phyloP scores from a whole-genome alignment of 2,113 vertebrate species.

The Mus musculus region DNA sequence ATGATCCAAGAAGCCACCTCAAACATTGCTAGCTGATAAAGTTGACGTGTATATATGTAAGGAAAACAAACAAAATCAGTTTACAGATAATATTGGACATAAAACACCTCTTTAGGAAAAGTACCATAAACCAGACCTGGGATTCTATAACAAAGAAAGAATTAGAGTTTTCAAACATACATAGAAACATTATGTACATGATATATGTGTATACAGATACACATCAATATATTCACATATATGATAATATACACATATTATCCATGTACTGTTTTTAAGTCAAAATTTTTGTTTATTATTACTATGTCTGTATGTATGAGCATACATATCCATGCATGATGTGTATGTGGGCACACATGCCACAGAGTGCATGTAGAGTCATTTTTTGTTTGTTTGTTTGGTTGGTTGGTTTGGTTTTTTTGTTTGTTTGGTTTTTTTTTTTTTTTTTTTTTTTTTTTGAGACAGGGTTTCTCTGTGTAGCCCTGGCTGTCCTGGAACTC shows the following conservation, averaged over 20 bases:
- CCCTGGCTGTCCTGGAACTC: too few species aligned
- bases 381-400: too few species aligned
- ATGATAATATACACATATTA: background rate
- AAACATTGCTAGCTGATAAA: background rate
- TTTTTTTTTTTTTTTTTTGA: too few species aligned
- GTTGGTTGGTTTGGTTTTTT: too few species aligned
- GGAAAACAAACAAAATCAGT: background rate
- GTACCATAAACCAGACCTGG: background rate
- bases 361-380: background rate
- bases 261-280: background rate
- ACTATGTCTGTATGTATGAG: background rate
- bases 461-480: too few species aligned
- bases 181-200: background rate
- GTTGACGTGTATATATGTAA: background rate
- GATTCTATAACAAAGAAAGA: constrained; percentile 13
- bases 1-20: background rate
- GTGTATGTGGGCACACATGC: background rate
- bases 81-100: background rate
- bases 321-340: background rate
- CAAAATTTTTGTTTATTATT: background rate
- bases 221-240: background rate
- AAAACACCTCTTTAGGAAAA: background rate
- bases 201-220: background rate
- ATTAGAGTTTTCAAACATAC: background rate
- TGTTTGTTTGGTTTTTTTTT: too few species aligned